Conservation (phyloP, 2,888 invertebrate species). For the Argynnis bischoffii region DNA sequence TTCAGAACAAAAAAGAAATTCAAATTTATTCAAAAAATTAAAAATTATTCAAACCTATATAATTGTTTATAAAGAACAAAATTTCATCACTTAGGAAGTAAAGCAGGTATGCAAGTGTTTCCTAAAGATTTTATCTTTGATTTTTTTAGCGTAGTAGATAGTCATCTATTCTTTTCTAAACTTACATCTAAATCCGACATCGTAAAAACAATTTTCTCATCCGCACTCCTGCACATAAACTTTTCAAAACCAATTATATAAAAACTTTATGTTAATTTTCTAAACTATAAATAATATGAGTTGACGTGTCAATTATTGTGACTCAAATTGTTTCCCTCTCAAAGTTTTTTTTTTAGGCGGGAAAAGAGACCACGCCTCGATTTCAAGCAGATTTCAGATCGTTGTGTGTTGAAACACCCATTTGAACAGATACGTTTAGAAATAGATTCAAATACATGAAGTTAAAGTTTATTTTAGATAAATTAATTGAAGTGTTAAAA, state of each 20-base stretch:
- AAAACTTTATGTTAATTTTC: slow-evolving; percentile 73
- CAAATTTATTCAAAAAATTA: no score
- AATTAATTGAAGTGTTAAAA: slow-evolving; percentile 30
- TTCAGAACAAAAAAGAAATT: no score
- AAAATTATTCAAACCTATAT: no score
- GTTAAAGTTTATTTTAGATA: slow-evolving; percentile 49
- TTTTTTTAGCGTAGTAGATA: neutral
- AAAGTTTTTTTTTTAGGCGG: slow-evolving; percentile 57
- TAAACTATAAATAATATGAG: slow-evolving; percentile 74
- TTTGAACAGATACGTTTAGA: slow-evolving; percentile 39
- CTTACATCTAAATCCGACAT: slow-evolving; percentile 28
- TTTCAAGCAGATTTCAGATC: slow-evolving; percentile 52
- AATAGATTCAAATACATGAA: slow-evolving; percentile 45
- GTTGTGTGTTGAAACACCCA: slow-evolving; percentile 56
- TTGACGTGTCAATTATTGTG: slow-evolving; percentile 78
- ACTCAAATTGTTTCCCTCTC: slow-evolving; percentile 61
- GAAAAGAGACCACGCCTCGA: slow-evolving; percentile 61
- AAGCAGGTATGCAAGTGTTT: no score
- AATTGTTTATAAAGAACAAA: no score
- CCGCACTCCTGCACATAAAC: slow-evolving; percentile 64
- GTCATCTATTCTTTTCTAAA: neutral
- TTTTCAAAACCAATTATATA: slow-evolving; percentile 76
- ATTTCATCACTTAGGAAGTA: no score
- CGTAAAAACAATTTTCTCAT: slow-evolving; percentile 49
- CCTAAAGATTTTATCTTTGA: no score